These are phyloP conservation scores for Alloscopus bannaensis DNA, from an alignment of 2,888 invertebrate genomes.

Conservation along the genomic window DNA sequence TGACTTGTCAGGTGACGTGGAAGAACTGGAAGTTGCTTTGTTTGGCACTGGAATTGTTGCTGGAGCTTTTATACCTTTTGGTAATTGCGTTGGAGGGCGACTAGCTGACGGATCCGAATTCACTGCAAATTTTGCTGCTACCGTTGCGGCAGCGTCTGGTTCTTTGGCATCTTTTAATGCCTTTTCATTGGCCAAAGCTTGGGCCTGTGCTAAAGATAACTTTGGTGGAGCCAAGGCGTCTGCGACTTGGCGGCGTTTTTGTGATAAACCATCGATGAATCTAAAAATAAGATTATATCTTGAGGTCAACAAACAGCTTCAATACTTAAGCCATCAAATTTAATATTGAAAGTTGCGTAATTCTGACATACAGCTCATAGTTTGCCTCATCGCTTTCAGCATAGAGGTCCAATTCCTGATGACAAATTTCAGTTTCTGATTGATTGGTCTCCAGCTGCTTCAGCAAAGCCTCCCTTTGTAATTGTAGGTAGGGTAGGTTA, in stretches of 20 bases:
- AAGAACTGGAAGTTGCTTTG: slow-evolving; percentile 39
- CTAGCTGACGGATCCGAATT: slow-evolving; percentile 64
- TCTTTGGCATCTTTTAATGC: slow-evolving; percentile 64
- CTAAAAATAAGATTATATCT: slow-evolving; percentile 67
- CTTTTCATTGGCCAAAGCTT: slow-evolving; percentile 64
- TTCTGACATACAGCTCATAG: slow-evolving; percentile 79
- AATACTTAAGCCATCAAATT: neutral
- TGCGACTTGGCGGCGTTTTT: slow-evolving; percentile 84
- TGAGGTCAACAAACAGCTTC: neutral
- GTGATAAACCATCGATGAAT: slow-evolving; percentile 85
- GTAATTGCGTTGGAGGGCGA: slow-evolving; percentile 38
- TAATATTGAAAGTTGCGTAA: slow-evolving; percentile 2
- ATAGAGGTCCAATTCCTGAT: slow-evolving; percentile 85
- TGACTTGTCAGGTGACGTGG: slow-evolving; percentile 18
- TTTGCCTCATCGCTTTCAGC: slow-evolving; percentile 85
- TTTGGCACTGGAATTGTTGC: slow-evolving; percentile 57
- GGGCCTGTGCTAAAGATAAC: slow-evolving; percentile 65
- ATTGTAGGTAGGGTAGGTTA: slow-evolving; percentile 92
- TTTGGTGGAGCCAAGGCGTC: slow-evolving; percentile 77
- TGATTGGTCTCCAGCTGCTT: slow-evolving; percentile 90
- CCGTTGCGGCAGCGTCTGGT: slow-evolving; percentile 51
- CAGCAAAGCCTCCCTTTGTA: slow-evolving; percentile 86
- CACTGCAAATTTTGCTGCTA: slow-evolving; percentile 59
- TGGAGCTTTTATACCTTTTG: slow-evolving; percentile 50
- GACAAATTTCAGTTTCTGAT: slow-evolving; percentile 86